Evolutionary conservation across 1,140 invertebrate species (phyloP), one percentile per base, ranked within the genome.

Genomic region (Zaprionus gabonicus): DNA sequence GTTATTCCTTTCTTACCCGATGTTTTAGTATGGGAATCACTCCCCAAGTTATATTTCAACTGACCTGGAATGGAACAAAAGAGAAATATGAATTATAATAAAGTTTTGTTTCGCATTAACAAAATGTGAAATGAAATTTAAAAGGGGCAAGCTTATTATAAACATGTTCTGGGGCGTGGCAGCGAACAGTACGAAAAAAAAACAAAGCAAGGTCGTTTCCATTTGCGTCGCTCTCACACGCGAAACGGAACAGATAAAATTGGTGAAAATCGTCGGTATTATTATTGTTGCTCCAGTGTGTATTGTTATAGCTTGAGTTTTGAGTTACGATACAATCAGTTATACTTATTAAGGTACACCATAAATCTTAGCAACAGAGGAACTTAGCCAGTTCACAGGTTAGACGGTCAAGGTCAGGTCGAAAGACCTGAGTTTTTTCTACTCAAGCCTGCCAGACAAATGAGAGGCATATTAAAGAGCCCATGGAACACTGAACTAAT

Each of bases 161-260:
- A 12, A 62, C 70, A 69, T 55, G 60, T 80, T 82, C 80, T 87
- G 65, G 72, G 82, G 78, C 60, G 82, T 74, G 69, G 73, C 66
- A 67, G 23, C 38, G 38, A 68, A 73, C 60, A 63, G 20, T 36
- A n/a, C n/a, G n/a, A n/a, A n/a, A n/a, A n/a, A 56, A 65, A 79
- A 80, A 87, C 84, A 86, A 87, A 84, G 84, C 81, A 87, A 87
- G 83, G 83, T 87, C 83, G 66, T 41, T 27, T 55, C 4, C 49
- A 49, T 59, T 34, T 53, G 20, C 25, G 23, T 20, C 38, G 12
- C 46, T 44, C 38, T 64, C 23, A 38, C 51, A 57, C 51, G 46
- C 55, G 28, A 63, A 70, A 70, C 59, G 67, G 59, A 76, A 76
- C 68, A 65, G 44, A 59, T 75, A 31, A 71, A 55, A 41, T 20